phyloP scores from a whole-genome alignment of 2,113 vertebrate species.

The Grammatotria lemairii region DNA sequence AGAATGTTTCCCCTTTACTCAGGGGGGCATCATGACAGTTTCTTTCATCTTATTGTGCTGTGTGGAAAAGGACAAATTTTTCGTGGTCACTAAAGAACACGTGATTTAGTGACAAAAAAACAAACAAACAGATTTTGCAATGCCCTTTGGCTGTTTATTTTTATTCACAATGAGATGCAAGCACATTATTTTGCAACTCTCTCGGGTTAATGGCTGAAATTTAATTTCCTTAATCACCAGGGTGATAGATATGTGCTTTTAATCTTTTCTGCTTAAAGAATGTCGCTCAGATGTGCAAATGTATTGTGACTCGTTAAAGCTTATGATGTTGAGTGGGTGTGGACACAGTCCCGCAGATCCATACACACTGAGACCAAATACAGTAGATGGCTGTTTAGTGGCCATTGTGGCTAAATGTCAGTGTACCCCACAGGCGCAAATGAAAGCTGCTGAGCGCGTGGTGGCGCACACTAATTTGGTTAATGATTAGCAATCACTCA shows the following conservation, averaged over 20 bases:
- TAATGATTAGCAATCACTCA: conserved; percentile 46
- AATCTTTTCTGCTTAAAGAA: not conserved
- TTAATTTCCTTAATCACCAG: not conserved
- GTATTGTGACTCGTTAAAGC: not conserved
- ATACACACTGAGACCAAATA: not conserved
- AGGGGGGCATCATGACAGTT: not conserved
- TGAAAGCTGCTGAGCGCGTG: not conserved
- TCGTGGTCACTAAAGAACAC: not conserved
- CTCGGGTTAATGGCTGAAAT: not conserved
- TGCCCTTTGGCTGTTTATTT: not conserved
- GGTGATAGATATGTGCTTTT: not conserved
- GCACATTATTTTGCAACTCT: not conserved
- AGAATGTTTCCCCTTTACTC: not conserved
- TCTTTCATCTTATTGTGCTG: not conserved
- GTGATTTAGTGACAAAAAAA: not conserved
- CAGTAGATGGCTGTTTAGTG: not conserved
- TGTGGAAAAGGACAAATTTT: not conserved
- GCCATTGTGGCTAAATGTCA: conserved; percentile 54
- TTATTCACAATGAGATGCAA: not conserved
- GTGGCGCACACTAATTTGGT: conserved; percentile 45
- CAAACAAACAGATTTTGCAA: not conserved
- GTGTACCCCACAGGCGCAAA: conserved; percentile 8
- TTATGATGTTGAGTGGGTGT: not conserved
- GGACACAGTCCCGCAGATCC: not conserved
- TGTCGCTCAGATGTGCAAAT: not conserved